Base-by-base conservation (phyloP, 2,888 invertebrate genomes). In the Drosophila pullipes region DNA sequence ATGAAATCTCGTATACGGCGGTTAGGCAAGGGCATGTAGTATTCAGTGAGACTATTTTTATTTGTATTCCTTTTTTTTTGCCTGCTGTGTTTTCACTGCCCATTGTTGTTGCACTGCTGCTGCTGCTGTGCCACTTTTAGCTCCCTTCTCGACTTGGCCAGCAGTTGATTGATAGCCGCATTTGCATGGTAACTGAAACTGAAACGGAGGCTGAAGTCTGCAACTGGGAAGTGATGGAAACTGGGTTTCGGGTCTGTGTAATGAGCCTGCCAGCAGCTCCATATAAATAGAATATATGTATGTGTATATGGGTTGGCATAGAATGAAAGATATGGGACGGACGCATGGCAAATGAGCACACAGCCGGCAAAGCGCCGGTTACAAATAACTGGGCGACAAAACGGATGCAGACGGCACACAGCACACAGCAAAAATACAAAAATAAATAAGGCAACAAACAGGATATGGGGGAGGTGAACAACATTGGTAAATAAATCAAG, bases 161-260 rank as follows among this genome's bases (percentile, higher is more conserved):
- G 50, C n/a, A 33, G 50, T 71, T 90, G 90, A 90, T 90, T 90
- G 91, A 90, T 91, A 78, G 89, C 85, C 82, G 68, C 87, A 85
- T 83, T 85, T 81, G 91, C 85, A 85, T 83, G 82, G 79, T 44
- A 76, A 68, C 64, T 58, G 75, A 39, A 73, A 70, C 74, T 50
- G 54, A 63, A 66, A 52, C 62, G 37, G 68, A n/a, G 41, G 22
- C 59, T 33, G 55, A 28, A 33, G 63, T 60, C 68, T 74, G 74
- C 66, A 65, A 68, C 73, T 71, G 73, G 70, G 49, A 67, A 62
- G 22, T 22, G 30, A 30, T 30, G 22, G 44, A 47, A 47, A 57
- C 67, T 60, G 66, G 55, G 69, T 53, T 68, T 68, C 67, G 72
- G 44, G 70, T 68, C 49, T 57, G 63, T 75, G 80, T 87, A 90